Percentiles rank a stretch among this genome's conserved stretches.
Evolutionary conservation across 2,113 vertebrate species (phyloP).

Genomic region (Rallus limicola): DNA sequence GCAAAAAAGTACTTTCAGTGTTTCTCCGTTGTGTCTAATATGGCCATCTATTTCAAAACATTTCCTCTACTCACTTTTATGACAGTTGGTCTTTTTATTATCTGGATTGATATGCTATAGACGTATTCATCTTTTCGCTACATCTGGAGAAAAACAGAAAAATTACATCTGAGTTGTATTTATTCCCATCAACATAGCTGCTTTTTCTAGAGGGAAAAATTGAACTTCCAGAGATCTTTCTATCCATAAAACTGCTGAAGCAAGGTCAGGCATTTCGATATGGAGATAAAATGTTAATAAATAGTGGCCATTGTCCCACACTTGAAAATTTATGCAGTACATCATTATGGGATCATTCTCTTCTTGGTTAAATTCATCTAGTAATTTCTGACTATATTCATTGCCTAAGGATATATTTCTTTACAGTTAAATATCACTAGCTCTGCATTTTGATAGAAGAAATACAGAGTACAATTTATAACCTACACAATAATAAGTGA

Average conservation of each 20-base stretch:
- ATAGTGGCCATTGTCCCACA: slow-evolving; percentile 33
- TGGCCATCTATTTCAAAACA: neutral
- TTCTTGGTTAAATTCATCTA: slow-evolving; percentile 47
- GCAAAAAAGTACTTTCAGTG: neutral
- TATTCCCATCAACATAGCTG: neutral
- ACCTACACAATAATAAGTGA: neutral
- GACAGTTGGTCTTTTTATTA: neutral
- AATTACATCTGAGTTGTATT: neutral
- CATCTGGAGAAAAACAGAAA: neutral
- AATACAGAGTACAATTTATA: slow-evolving; percentile 59
- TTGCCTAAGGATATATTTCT: slow-evolving; percentile 65
- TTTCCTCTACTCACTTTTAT: neutral
- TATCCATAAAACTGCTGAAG: slow-evolving; percentile 70
- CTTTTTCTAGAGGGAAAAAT: neutral
- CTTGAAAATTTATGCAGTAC: slow-evolving; percentile 44
- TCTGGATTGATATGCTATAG: neutral
- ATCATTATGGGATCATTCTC: slow-evolving; percentile 11
- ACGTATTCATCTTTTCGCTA: neutral
- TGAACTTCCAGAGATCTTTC: slow-evolving; percentile 29
- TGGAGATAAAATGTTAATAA: slow-evolving; percentile 65
- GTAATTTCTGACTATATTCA: slow-evolving; percentile 65
- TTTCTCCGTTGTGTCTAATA: neutral
- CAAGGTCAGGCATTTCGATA: slow-evolving; percentile 58
- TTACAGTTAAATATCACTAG: slow-evolving; percentile 62
- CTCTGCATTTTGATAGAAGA: slow-evolving; percentile 63